phyloP scores from a whole-genome alignment of 1,140 invertebrate genomes.

The Drosophila sturtevanti region DNA sequence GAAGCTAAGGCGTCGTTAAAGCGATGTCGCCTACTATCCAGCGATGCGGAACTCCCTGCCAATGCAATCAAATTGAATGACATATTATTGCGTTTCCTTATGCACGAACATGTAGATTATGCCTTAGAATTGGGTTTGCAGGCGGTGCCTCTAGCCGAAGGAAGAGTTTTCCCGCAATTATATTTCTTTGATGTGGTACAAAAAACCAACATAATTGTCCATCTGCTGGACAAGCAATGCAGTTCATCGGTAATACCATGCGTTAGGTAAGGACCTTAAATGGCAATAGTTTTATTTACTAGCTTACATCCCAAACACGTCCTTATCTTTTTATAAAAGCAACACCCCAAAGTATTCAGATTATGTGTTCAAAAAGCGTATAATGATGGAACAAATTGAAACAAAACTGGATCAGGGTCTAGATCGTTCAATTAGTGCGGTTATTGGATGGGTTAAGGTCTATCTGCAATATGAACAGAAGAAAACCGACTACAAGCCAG shows the following conservation, averaged over 20 bases:
- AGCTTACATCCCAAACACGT: background rate
- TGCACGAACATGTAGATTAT: conserved; percentile 97
- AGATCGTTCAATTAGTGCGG: conserved; percentile 93
- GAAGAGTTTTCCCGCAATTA: conserved; percentile 90
- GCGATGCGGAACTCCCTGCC: conserved; percentile 88
- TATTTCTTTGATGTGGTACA: conserved; percentile 97
- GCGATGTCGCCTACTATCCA: conserved; percentile 93
- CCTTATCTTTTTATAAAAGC: conserved; percentile 82
- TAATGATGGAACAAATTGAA: conserved; percentile 94
- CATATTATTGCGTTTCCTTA: conserved; percentile 92
- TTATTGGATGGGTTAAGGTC: conserved; percentile 95
- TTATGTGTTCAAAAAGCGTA: conserved; percentile 94
- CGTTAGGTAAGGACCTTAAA: conserved; percentile 87
- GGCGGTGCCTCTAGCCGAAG: conserved; percentile 95
- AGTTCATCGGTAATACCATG: conserved; percentile 94
- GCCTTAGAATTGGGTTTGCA: conserved; percentile 96
- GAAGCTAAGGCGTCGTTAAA: conserved; percentile 96
- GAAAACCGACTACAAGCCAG: conserved; percentile 98
- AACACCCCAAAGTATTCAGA: conserved; percentile 94
- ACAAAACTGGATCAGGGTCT: conserved; percentile 95
- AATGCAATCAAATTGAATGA: conserved; percentile 95
- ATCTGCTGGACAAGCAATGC: conserved; percentile 97
- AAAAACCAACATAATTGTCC: conserved; percentile 97
- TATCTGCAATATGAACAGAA: conserved; percentile 97
- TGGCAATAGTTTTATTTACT: background rate